Base-by-base conservation (phyloP, 2,888 invertebrate species). In the Listrodromus nycthemerus region DNA sequence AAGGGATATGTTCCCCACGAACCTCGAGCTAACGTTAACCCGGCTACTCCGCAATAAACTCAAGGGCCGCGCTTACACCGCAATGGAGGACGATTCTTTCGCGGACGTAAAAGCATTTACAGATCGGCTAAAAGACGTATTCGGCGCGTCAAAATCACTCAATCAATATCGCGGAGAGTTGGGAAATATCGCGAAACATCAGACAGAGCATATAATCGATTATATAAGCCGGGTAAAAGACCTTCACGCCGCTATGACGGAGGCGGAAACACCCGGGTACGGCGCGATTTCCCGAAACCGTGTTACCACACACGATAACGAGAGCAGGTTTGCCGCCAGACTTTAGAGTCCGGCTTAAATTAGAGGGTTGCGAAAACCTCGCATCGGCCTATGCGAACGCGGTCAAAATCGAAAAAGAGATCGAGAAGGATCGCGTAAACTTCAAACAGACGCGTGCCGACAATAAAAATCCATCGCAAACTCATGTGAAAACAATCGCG, bases 141-240 rank as follows among this genome's bases (percentile, higher is more conserved):
- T 82, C 52, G 73, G 52, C 0, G 48, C 52, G 0, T 33, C 37
- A 0, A 71, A 73, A 67, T 24, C 80, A 0, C 2, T 70, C 0
- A 48, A 83, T 27, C 65, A 74, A 2, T 79, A 75, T 21, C 48
- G 52, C 0, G 80, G 75, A 1, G 75, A 83, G 24, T 19, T 75
- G 7, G 52, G 67, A 0, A 80, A 71, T 2, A 71, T 83, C 1
- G 50, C 27, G 1, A 71, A 80, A 41, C 1, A 2, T 0, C n/a
- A 2, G 21, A 45, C 27, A 0, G 83, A 80, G 41, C 71, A 71
- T 21, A 52, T 80, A 0, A 27, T 83, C 0, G 80, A 80, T 13
- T 76, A 80, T 19, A 71, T 83, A 1, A 41, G 80, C 2, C 55
- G 80, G 0, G 71, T 81, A 0, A 84, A 84, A 37, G 79, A 78